These are phyloP conservation scores for Isaurus tuberculatus DNA, from an alignment of 92 coral and sea anemone genomes.

Conservation along the genomic window DNA sequence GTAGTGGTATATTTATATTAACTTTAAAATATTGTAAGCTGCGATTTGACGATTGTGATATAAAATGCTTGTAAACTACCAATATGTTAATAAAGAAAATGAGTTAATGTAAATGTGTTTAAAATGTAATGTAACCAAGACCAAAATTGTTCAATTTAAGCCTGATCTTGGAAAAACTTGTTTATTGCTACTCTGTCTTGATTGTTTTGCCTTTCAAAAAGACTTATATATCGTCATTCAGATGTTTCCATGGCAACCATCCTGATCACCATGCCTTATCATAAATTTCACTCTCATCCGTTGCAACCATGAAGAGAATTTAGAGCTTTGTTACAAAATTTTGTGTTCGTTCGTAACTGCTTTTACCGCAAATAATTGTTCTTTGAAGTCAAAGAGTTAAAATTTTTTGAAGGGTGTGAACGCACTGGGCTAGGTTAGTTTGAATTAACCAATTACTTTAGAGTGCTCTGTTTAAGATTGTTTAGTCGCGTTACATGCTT, in stretches of 20 bases:
- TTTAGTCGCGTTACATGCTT: neutral
- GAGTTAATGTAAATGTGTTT: neutral
- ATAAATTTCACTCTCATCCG: conserved; percentile 2
- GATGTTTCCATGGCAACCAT: conserved; percentile 14
- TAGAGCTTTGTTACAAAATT: neutral
- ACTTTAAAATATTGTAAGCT: conserved; percentile 17
- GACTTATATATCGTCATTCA: neutral
- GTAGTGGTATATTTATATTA: neutral
- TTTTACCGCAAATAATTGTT: neutral
- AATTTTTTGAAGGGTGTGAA: neutral
- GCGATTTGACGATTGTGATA: neutral
- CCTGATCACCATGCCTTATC: conserved; percentile 44
- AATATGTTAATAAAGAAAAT: conserved; percentile 28
- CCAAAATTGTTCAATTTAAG: neutral
- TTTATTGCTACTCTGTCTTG: neutral
- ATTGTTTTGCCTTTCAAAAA: neutral
- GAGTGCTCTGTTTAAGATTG: neutral
- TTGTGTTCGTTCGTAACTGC: neutral
- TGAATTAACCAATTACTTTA: neutral
- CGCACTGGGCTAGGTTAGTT: neutral
- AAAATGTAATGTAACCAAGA: neutral
- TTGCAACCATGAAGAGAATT: neutral
- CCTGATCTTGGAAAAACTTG: neutral
- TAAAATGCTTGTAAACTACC: conserved; percentile 39
- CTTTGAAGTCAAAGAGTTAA: neutral